phyloP scores from a whole-genome alignment of 1,140 invertebrate species.

The Apis cerana region DNA sequence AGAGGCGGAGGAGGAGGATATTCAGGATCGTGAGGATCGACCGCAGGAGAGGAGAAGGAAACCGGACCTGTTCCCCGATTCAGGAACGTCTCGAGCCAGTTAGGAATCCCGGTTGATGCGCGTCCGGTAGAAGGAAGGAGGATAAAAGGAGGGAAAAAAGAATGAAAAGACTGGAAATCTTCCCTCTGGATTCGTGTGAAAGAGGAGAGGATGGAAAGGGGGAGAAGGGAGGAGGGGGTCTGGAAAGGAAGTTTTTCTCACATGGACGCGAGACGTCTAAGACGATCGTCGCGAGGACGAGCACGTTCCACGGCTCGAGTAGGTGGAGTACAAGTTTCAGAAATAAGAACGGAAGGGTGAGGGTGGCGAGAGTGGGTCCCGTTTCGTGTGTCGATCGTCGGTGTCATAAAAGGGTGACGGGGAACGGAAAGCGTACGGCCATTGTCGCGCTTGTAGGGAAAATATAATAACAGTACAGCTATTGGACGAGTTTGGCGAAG shows the following conservation, averaged over 20 bases:
- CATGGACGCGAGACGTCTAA: conserved; percentile 53
- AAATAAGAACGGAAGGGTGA: conserved; percentile 51
- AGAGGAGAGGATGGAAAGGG: neutral
- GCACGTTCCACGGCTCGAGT: conserved; percentile 56
- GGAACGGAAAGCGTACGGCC: neutral
- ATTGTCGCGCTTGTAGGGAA: conserved; percentile 46
- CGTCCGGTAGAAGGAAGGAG: conserved; percentile 10
- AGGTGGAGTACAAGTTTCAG: conserved; percentile 17
- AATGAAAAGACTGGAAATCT: conserved; percentile 42
- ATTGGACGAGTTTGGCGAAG: neutral
- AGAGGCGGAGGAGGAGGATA: conserved; percentile 42
- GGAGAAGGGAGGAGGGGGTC: neutral
- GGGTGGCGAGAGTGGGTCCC: conserved; percentile 18
- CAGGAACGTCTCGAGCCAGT: conserved; percentile 47
- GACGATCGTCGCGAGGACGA: conserved; percentile 60
- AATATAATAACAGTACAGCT: conserved; percentile 42
- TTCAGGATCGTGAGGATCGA: conserved; percentile 59
- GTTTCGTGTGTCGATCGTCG: neutral
- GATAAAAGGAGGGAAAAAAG: neutral
- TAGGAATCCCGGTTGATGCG: conserved; percentile 55
- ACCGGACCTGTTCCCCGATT: conserved; percentile 62
- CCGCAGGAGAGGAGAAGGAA: conserved; percentile 43
- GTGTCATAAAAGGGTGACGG: conserved; percentile 7
- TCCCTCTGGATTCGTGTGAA: conserved; percentile 54
- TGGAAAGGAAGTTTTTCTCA: conserved; percentile 33